phyloP scores from a whole-genome alignment of 2,888 invertebrate species.

The Tetranychus truncatus region DNA sequence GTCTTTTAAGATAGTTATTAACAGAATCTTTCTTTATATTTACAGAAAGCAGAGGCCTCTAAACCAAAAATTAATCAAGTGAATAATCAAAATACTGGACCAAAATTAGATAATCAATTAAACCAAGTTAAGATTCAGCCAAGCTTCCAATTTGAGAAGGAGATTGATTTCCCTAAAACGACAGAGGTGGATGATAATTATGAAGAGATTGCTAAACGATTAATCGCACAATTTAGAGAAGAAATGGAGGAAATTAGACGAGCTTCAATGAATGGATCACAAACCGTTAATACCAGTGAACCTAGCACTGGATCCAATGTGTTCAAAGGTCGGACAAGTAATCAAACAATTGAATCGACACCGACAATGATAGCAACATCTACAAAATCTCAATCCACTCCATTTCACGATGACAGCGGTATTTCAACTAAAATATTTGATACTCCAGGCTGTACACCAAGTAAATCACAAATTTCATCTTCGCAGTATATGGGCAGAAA shows the following conservation, averaged over 20 bases:
- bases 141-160: conserved; percentile 1
- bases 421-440: neutral
- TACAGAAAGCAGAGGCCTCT: neutral
- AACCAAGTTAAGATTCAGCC: neutral
- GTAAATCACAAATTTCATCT: neutral
- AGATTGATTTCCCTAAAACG: neutral
- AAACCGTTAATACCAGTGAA: neutral
- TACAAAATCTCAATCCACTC: neutral
- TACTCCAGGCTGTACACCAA: neutral
- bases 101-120: neutral
- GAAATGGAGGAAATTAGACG: conserved; percentile 10
- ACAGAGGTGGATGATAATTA: conserved; percentile 17
- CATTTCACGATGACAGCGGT: neutral
- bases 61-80: neutral
- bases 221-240: conserved; percentile 15
- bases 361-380: neutral
- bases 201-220: conserved; percentile 17
- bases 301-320: neutral
- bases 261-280: neutral
- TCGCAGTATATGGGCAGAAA: neutral
- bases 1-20: no score
- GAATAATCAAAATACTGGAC: neutral
- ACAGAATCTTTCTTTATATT: neutral
- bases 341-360: neutral
- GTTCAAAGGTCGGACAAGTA: neutral